phyloP scores from a whole-genome alignment of 2,797 vertebrate genomes.

The Schizothorax lantsangensis region DNA sequence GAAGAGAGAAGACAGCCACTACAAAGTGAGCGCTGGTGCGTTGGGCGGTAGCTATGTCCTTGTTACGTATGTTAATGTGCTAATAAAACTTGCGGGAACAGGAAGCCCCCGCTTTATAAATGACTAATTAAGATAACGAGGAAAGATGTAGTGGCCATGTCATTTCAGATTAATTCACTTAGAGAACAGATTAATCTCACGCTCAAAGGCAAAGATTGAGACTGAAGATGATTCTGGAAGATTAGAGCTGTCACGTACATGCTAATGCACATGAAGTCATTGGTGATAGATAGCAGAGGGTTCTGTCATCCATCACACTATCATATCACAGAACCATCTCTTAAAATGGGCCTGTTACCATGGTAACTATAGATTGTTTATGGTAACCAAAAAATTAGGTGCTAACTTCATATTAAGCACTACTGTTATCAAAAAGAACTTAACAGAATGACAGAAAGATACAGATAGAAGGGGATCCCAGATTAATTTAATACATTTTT shows the following conservation, averaged over 20 bases:
- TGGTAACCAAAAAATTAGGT: not conserved
- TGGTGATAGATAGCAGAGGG: not conserved
- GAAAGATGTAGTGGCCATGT: conserved; percentile 90
- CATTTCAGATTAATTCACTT: conserved; percentile 90
- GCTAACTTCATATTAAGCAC: not conserved
- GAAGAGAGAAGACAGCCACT: conserved; percentile 60
- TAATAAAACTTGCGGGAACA: conserved; percentile 89
- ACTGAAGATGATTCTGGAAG: conserved; percentile 35
- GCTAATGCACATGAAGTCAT: conserved; percentile 11
- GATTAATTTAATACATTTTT: not conserved
- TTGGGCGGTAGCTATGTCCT: conserved; percentile 62
- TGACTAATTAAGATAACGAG: conserved; percentile 94
- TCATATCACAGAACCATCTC: not conserved
- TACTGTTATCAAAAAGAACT: not conserved
- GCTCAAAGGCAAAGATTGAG: conserved; percentile 38
- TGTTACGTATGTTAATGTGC: conserved; percentile 81
- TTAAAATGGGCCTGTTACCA: not conserved
- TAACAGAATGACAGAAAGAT: not conserved
- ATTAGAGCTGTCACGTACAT: conserved; percentile 36
- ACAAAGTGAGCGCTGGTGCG: conserved; percentile 74
- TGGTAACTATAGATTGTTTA: not conserved
- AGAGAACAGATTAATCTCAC: conserved; percentile 33
- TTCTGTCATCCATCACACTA: conserved; percentile 22
- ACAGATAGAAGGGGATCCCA: not conserved
- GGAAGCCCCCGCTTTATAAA: conserved; percentile 88